A percentile compares a stretch with the other conserved stretches of the same genome.
Conservation (phyloP, 2,797 vertebrate species). For the Psittacula echo region DNA sequence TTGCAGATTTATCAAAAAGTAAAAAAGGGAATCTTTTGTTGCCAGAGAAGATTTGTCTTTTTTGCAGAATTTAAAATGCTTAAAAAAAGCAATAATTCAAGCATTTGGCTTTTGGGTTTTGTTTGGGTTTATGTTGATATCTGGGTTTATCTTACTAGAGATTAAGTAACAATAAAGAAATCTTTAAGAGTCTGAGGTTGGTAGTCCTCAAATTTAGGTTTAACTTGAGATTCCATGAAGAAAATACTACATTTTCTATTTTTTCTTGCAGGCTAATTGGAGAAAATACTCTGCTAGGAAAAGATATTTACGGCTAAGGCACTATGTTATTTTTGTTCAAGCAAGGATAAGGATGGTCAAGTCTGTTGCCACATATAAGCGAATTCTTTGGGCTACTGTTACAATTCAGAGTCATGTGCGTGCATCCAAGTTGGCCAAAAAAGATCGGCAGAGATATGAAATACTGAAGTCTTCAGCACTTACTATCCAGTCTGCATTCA, state of each 20-base stretch:
- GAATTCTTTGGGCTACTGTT: constrained; percentile 72
- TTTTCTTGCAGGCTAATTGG: constrained; percentile 82
- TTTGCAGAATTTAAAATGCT: neutral
- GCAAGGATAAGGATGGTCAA: constrained; percentile 85
- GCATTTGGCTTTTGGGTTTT: neutral
- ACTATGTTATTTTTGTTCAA: constrained; percentile 80
- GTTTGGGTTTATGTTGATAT: neutral
- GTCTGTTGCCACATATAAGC: constrained; percentile 74
- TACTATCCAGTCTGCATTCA: constrained; percentile 81
- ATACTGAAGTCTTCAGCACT: constrained; percentile 72
- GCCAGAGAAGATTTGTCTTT: neutral
- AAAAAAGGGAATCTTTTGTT: neutral
- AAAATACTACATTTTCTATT: neutral
- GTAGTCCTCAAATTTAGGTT: neutral
- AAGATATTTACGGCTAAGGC: constrained; percentile 76
- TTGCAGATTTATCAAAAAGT: neutral
- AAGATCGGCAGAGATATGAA: constrained; percentile 71
- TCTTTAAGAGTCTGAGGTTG: neutral
- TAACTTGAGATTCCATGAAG: neutral
- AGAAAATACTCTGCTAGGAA: constrained; percentile 78
- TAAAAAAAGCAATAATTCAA: neutral
- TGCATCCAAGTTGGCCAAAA: constrained; percentile 71
- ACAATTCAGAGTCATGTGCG: constrained; percentile 81
- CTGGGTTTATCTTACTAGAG: neutral
- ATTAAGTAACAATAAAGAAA: neutral